Base-by-base conservation (phyloP, 2,113 vertebrate genomes). In the Ochotona curzoniae region DNA sequence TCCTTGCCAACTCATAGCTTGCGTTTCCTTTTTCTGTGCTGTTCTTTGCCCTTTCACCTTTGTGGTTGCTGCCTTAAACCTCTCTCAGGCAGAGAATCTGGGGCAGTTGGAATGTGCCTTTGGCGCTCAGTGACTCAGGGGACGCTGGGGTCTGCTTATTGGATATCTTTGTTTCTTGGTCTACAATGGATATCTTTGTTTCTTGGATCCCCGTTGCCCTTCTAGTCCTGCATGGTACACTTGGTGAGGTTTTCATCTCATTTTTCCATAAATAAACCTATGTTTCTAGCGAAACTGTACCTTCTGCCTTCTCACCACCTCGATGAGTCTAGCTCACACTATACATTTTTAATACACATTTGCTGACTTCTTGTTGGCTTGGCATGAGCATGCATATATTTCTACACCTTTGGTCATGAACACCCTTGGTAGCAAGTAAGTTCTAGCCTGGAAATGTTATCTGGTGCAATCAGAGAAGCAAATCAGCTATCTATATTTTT, bases 311-410 rank as follows among this genome's bases (percentile, higher is more conserved):
- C 87, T 73, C 30, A 83, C 60, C 87, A 83, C 25, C 5, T 73
- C 25, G 7, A 4, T 44, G 49, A 57, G 32, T 83, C 47, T 61
- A 47, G 47, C 15, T 73, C 17, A n/a, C 8, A 26, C 26, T 76
- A 21, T 64, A 74, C 47, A 89, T 89, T 81, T 87, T 89, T 57
- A 84, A 79, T 63, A 74, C 91, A 88, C 6, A 83, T 7, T 91
- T 51, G 47, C 67, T 88, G 44, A 25, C n/a, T 74, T 88, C 15
- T 90, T 73, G 57, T 69, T 26, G 82, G 14, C 30, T 28, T 79
- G 20, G 64, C 17, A 78, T 21, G 12, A 64, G 51, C 35, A 51
- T 15, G 12, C n/a, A 71, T 30, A 38, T 83, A n/a, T 51, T 66
- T 44, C 32, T 35, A 80, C 1, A 87, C 38, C 12, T 18, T 79